A percentile compares a stretch with the other conserved stretches of the same genome.
Conservation (phyloP, 2,113 vertebrate species). For the Lonchura striata region DNA sequence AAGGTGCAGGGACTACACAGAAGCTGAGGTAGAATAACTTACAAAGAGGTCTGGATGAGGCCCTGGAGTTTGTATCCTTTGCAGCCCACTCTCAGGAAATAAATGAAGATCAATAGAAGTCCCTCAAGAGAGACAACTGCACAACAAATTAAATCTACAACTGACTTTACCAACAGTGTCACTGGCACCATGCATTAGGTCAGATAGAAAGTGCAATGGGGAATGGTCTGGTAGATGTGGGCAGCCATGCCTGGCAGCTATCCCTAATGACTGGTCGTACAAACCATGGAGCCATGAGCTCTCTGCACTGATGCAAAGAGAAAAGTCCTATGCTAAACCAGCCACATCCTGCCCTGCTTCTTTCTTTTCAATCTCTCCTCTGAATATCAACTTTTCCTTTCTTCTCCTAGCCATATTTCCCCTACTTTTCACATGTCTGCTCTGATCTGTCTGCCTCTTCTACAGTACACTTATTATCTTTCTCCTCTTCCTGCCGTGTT, state of each 20-base stretch:
- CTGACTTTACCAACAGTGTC: neutral
- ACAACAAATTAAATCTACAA: neutral
- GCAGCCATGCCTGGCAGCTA: too few species aligned
- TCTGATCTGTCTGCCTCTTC: neutral
- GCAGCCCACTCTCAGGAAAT: neutral
- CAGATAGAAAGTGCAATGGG: too few species aligned
- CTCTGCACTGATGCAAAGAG: neutral
- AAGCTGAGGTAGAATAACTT: neutral
- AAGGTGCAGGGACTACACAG: neutral
- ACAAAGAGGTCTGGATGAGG: neutral
- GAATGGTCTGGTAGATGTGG: too few species aligned
- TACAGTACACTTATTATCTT: neutral
- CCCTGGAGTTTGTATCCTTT: neutral
- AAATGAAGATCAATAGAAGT: neutral
- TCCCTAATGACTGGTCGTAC: neutral
- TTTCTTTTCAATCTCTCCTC: neutral
- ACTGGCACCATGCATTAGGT: neutral
- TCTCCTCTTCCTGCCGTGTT: neutral
- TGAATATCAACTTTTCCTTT: neutral
- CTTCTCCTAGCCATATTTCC: neutral
- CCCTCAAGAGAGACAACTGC: neutral
- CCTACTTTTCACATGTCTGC: neutral
- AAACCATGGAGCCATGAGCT: neutral
- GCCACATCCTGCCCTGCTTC: neutral
- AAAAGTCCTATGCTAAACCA: neutral